Evolutionary conservation across 2,888 invertebrate species (phyloP), one percentile per base, ranked within the genome.

Genomic region (Eupithecia tripunctaria): DNA sequence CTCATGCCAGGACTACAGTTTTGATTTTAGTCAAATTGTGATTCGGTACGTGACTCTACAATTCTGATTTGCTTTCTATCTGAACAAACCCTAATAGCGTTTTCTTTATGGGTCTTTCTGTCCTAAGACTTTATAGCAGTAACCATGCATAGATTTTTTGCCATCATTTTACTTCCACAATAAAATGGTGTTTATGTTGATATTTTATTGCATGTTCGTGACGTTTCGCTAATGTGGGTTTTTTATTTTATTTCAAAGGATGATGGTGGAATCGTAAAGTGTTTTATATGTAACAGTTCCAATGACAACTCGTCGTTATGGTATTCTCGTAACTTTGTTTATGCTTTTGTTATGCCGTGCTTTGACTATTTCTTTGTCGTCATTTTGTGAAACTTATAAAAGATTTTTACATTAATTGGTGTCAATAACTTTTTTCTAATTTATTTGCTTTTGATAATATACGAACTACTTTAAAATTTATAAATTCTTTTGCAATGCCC

Each of bases 81-180:
- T 87, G 32, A 70, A 27, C 32, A 14, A 27, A 18, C 8, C 25
- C n/a, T 41, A 29, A 63, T 41, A 70, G 43, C 67, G 36, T 27
- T 67, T 41, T 88, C 89, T 92, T 93, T 92, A 93, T 92, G 89
- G 86, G 87, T 63, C 85, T 81, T 84, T 83, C 82, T 85, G 85
- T 89, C 87, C 89, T 86, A 88, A 91, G 88, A 91, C 88, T 91
- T 92, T 91, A 90, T 89, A 84, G 86, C 82, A 78, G 82, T 75
- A 76, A 81, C 85, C 86, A 91, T 92, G 90, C 90, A 91, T 92
- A 91, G 91, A 91, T 88, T 90, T 91, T 90, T 87, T 84, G 84
- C 84, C 87, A 91, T 91, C 89, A 89, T 89, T 88, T 87, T 90
- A 87, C 90, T 91, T 91, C 71, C 72, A 85, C 86, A 87, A 91